Evolutionary conservation across 2,113 vertebrate species (phyloP), one percentile per base, ranked within the genome.

Genomic region (Tragelaphus strepsiceros): DNA sequence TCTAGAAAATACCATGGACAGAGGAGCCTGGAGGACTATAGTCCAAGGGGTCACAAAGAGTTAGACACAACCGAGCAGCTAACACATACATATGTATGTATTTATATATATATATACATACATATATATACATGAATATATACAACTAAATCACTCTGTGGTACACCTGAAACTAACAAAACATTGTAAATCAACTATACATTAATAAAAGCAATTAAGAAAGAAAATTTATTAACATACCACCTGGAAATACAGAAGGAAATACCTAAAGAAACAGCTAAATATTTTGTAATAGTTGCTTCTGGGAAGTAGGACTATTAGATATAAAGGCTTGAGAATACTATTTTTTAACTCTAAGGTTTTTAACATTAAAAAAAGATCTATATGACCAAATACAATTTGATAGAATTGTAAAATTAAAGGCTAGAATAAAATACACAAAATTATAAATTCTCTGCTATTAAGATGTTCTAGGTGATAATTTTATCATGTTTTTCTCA

Each of bases 61-160:
- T 62, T 62, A 62, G 16, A 67, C 32, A 67, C 62, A 67, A 64
- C 32, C 1, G 0, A 67, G 16, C 32, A 67, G n/a, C 62, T 67
- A 67, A 67, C 15, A 67, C n/a, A n/a, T n/a, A 64, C 7, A 64
- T n/a, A n/a, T 8, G 3, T 32, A 7, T 28, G 0, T 61, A 5
- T 11, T 26, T 5, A 46, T 5, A 15, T 4, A 7, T 15, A 43
- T n/a, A 46, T 3, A 14, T 4, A 43, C 0, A 43, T 1, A 22
- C 3, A 77, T 4, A 46, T 46, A 49, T 80, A 22, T 49, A 5
- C 6, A 62, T 0, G 6, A 28, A 62, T 30, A 62, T 15, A 62
- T 7, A 62, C 51, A n/a, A 21, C 16, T 53, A 17, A 53, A 81
- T 21, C 78, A 81, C 3, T 53, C 51, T 4, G 10, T 32, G 28